Conservation (phyloP, 2,113 vertebrate genomes). For the Nannospalax galili region DNA sequence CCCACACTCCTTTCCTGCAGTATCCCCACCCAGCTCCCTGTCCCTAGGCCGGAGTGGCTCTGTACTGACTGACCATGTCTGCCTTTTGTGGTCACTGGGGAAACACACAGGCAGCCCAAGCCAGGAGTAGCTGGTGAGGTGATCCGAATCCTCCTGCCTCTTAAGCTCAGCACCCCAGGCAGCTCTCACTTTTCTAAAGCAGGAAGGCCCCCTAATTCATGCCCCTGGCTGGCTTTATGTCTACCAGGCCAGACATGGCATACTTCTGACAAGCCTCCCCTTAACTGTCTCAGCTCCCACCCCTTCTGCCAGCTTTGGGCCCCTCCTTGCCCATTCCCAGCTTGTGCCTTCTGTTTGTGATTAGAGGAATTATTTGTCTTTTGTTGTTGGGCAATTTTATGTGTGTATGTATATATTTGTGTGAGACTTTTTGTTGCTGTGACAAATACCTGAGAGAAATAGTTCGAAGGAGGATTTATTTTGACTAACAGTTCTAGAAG, state of each 20-base stretch:
- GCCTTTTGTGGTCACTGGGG: neutral
- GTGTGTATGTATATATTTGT: neutral
- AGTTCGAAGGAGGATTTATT: neutral
- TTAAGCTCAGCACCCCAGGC: too few species aligned
- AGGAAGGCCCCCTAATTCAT: neutral
- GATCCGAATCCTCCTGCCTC: too few species aligned
- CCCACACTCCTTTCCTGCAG: neutral
- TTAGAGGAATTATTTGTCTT: neutral
- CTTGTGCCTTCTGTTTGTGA: neutral
- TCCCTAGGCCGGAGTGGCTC: neutral
- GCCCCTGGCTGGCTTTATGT: neutral
- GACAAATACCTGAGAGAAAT: neutral
- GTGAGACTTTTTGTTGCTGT: neutral
- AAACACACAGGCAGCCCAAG: neutral
- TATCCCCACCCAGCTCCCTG: too few species aligned
- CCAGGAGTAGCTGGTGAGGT: too few species aligned
- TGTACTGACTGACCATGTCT: neutral
- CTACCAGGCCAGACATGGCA: neutral
- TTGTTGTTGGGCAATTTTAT: neutral
- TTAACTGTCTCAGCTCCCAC: too few species aligned
- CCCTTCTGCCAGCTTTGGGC: neutral
- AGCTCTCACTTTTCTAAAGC: neutral
- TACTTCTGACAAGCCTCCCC: neutral
- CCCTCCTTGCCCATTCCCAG: neutral
- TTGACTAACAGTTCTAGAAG: too few species aligned